Evolutionary conservation across 2,797 vertebrate species (phyloP).

Genomic region (Apogon talboti): DNA sequence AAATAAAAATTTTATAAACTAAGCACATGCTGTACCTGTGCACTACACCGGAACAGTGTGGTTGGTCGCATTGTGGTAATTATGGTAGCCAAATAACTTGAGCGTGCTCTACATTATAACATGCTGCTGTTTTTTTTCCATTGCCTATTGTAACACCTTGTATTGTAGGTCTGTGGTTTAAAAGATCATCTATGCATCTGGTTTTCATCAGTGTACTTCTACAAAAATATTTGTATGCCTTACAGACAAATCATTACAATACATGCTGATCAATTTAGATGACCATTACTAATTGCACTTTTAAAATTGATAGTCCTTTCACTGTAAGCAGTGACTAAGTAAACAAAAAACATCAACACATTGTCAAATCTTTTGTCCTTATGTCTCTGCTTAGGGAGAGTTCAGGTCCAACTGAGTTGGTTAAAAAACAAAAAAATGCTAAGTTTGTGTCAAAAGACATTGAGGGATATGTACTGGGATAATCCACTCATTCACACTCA

Average conservation of each 20-base stretch:
- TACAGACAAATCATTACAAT: slow-evolving; percentile 79
- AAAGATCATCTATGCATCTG: slow-evolving; percentile 61
- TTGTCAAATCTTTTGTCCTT: slow-evolving; percentile 62
- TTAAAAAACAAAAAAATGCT: slow-evolving; percentile 55
- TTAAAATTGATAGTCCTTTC: slow-evolving; percentile 81
- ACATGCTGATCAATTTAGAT: slow-evolving; percentile 82
- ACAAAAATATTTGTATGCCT: slow-evolving; percentile 81
- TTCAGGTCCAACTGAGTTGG: slow-evolving; percentile 71
- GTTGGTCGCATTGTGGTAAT: slow-evolving; percentile 60
- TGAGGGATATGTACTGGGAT: slow-evolving; percentile 75
- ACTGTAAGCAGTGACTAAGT: slow-evolving; percentile 74
- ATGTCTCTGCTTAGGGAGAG: slow-evolving; percentile 72
- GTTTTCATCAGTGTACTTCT: slow-evolving; percentile 71
- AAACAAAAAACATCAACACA: slow-evolving; percentile 65
- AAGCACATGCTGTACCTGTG: slow-evolving; percentile 76
- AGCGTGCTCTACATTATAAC: slow-evolving; percentile 66
- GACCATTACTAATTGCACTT: slow-evolving; percentile 89
- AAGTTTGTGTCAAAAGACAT: slow-evolving; percentile 74
- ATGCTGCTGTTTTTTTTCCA: slow-evolving; percentile 59
- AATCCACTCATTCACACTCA: slow-evolving; percentile 69
- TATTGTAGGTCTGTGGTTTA: slow-evolving; percentile 65
- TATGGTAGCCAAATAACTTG: slow-evolving; percentile 56
- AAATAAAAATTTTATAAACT: slow-evolving; percentile 71
- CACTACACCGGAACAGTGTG: slow-evolving; percentile 58
- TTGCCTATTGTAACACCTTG: slow-evolving; percentile 59